These are phyloP conservation scores for Aplysia californica DNA, from an alignment of 1,140 invertebrate species.

Conservation along the genomic window DNA sequence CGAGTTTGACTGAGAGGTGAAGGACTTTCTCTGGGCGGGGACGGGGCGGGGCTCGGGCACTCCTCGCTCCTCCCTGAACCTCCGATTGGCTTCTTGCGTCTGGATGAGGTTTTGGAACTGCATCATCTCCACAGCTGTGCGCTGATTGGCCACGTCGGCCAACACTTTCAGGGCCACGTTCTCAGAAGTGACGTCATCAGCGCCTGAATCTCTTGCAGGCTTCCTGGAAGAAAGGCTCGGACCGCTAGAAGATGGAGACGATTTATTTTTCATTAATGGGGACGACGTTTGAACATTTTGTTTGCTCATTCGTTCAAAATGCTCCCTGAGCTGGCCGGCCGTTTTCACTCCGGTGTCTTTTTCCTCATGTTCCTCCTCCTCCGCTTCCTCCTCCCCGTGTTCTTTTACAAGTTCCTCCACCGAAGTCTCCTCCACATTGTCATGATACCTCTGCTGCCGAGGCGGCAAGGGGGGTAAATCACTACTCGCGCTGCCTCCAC, in stretches of 20 bases:
- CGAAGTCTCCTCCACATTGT: background rate
- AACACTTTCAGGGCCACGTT: conserved; percentile 55
- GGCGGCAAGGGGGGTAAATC: too few relatives aligned
- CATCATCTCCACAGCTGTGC: conserved; percentile 49
- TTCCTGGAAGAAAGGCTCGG: too few relatives aligned
- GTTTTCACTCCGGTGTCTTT: conserved; percentile 35
- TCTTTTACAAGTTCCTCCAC: too few relatives aligned
- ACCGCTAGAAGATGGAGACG: too few relatives aligned
- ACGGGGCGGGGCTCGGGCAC: background rate
- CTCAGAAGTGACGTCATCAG: conserved; percentile 13
- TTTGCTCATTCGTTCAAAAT: conserved; percentile 38
- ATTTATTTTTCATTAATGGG: too few relatives aligned
- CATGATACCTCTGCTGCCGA: too few relatives aligned
- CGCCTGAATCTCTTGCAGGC: too few relatives aligned
- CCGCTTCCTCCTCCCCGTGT: too few relatives aligned
- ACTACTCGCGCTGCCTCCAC: background rate
- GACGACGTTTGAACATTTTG: too few relatives aligned
- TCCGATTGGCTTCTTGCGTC: conserved; percentile 33
- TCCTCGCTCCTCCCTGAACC: conserved; percentile 20
- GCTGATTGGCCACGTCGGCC: conserved; percentile 52
- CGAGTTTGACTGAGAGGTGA: too few relatives aligned
- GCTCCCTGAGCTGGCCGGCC: conserved; percentile 24
- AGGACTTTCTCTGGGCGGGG: background rate
- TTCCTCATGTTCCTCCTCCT: too few relatives aligned
- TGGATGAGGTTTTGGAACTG: conserved; percentile 48